Evolutionary conservation across 2,888 invertebrate species (phyloP).

Genomic region (Strigamia transsilvanica): DNA sequence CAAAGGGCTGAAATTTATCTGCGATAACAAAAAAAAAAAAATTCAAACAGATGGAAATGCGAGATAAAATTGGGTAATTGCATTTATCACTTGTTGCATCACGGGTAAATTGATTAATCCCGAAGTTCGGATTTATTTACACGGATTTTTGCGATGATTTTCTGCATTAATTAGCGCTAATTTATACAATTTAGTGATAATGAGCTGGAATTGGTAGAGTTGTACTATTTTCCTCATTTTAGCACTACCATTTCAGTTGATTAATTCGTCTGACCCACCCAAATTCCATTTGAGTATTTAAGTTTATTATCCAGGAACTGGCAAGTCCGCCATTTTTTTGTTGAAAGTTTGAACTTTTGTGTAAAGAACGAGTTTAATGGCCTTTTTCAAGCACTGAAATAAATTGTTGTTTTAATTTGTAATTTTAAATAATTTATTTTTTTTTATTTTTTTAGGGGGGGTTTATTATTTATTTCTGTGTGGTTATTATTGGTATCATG

Average conservation of each 20-base stretch:
- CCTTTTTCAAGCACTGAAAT: not conserved
- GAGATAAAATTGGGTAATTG: not conserved
- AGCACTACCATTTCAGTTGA: constrained; percentile 23
- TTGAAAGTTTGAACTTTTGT: constrained; percentile 31
- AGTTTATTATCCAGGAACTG: constrained; percentile 48
- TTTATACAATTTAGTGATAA: not conserved
- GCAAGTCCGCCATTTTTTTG: constrained; percentile 7
- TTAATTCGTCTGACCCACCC: constrained; percentile 30
- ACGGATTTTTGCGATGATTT: not conserved
- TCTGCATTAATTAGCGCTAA: not conserved
- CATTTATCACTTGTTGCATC: constrained; percentile 34
- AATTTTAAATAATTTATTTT: not conserved
- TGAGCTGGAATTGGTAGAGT: not conserved
- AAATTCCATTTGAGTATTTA: constrained; percentile 48
- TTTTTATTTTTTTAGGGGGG: not conserved
- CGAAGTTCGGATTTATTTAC: not conserved
- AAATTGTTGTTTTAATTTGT: not conserved
- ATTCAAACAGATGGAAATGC: not conserved
- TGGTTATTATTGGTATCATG: not conserved
- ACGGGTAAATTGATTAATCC: not conserved
- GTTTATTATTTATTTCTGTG: not conserved
- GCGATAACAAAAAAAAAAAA: not conserved
- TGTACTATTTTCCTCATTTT: constrained; percentile 23
- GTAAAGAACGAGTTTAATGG: constrained; percentile 43
- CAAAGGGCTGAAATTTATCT: constrained; percentile 11